phyloP scores from a whole-genome alignment of 37 sponge, comb jelly and placozoan species.

The Halisarca cf. caerulea region DNA sequence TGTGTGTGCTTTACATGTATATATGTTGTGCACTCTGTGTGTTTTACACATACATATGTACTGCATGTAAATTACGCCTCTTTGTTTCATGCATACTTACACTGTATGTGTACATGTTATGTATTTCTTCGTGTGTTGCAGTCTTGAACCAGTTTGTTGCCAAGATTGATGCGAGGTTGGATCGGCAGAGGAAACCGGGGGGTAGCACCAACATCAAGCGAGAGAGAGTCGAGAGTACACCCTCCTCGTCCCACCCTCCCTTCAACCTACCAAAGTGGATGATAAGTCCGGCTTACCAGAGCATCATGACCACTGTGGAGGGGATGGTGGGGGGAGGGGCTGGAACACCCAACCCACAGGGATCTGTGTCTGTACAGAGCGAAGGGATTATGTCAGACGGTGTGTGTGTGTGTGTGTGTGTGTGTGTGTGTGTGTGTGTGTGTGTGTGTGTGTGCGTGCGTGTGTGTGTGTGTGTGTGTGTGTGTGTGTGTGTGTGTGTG shows the following conservation, averaged over 20 bases:
- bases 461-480: neutral
- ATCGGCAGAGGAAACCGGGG: conserved; percentile 59
- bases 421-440: no score
- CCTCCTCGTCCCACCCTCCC: conserved; percentile 67
- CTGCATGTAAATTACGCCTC: no score
- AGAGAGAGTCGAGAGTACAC: conserved; percentile 52
- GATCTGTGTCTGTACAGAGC: neutral
- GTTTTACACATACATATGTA: no score
- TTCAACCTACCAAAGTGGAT: conserved; percentile 69
- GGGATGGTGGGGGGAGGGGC: neutral
- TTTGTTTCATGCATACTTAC: neutral
- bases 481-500: no score
- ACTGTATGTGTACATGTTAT: neutral
- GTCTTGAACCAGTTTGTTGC: conserved; percentile 74
- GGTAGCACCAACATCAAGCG: conserved; percentile 57
- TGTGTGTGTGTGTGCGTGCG: no score
- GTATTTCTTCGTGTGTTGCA: neutral
- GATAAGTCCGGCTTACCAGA: conserved; percentile 62
- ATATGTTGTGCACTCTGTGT: no score
- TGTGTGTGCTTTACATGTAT: no score
- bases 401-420: no score
- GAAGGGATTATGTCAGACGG: neutral
- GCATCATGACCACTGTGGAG: neutral
- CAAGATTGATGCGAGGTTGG: conserved; percentile 73
- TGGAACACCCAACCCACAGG: neutral